Evolutionary conservation across 2,888 invertebrate species (phyloP).

Genomic region (Drosophila putrida): DNA sequence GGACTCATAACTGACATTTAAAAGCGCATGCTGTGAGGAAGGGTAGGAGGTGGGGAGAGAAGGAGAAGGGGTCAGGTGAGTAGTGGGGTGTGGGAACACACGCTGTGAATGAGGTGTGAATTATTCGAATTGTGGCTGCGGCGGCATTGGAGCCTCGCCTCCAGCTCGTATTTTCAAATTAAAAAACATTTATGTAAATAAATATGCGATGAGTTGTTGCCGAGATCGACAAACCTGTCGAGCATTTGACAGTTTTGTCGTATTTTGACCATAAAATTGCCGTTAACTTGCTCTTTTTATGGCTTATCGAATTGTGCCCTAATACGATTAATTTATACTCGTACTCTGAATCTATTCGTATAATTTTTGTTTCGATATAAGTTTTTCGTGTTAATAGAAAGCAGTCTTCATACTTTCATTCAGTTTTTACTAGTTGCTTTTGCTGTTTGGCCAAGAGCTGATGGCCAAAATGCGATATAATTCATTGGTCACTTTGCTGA

Average conservation of each 20-base stretch:
- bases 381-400: conserved; percentile 1
- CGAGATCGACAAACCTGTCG: conserved; percentile 32
- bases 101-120: conserved; percentile 74
- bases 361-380: conserved; percentile 2
- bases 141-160: conserved; percentile 35
- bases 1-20: conserved; percentile 55
- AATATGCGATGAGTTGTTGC: conserved; percentile 47
- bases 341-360: conserved; percentile 6
- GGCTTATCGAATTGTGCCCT: conserved; percentile 36
- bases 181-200: conserved; percentile 74
- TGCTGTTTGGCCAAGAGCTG: conserved; percentile 37
- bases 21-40: conserved; percentile 50
- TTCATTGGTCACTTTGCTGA: conserved; percentile 72
- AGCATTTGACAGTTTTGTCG: conserved; percentile 72
- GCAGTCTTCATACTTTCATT: conserved; percentile 15
- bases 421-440: not conserved
- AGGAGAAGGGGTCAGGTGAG: not conserved
- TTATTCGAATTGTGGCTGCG: conserved; percentile 57
- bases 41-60: not conserved
- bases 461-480: conserved; percentile 42
- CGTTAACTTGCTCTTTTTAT: conserved; percentile 73
- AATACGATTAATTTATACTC: conserved; percentile 14
- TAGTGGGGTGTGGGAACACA: conserved; percentile 18
- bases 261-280: conserved; percentile 67
- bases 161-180: conserved; percentile 70